phyloP scores from a whole-genome alignment of 1,140 invertebrate genomes.

The Trissolcus basalis region DNA sequence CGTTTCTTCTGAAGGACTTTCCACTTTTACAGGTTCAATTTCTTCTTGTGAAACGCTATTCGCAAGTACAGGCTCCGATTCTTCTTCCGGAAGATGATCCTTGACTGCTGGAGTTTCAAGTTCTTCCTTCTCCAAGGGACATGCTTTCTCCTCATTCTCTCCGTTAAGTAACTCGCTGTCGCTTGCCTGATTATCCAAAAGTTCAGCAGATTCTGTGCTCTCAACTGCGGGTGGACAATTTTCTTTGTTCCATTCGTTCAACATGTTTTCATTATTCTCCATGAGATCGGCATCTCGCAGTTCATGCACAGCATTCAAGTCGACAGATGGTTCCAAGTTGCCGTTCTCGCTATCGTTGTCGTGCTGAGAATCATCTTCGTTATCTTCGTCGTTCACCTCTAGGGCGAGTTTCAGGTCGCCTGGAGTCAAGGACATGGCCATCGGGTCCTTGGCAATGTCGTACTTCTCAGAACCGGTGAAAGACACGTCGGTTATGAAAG shows the following conservation, averaged over 20 bases:
- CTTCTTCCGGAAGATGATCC: background rate
- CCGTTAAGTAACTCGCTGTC: constrained; percentile 8
- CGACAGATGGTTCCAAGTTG: constrained; percentile 71
- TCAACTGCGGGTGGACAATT: constrained; percentile 26
- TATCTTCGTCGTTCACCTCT: constrained; percentile 52
- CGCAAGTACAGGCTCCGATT: background rate
- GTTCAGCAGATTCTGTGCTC: constrained; percentile 9
- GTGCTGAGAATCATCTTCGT: background rate
- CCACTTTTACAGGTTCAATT: background rate
- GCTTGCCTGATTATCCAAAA: constrained; percentile 18
- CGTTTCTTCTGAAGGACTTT: too few relatives aligned
- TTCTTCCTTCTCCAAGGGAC: background rate
- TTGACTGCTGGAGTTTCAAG: background rate
- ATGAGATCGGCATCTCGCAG: constrained; percentile 78
- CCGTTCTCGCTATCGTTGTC: constrained; percentile 21
- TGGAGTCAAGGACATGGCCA: constrained; percentile 83
- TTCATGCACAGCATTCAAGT: constrained; percentile 81
- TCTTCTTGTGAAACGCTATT: too few relatives aligned
- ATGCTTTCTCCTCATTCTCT: background rate
- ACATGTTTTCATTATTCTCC: constrained; percentile 59
- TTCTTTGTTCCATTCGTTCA: constrained; percentile 50
- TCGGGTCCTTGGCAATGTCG: constrained; percentile 77
- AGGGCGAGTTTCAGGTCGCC: constrained; percentile 79
- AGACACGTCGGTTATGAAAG: constrained; percentile 58
- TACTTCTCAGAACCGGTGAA: constrained; percentile 57